Conservation (phyloP, 2,888 invertebrate genomes). For the Nezara viridula region DNA sequence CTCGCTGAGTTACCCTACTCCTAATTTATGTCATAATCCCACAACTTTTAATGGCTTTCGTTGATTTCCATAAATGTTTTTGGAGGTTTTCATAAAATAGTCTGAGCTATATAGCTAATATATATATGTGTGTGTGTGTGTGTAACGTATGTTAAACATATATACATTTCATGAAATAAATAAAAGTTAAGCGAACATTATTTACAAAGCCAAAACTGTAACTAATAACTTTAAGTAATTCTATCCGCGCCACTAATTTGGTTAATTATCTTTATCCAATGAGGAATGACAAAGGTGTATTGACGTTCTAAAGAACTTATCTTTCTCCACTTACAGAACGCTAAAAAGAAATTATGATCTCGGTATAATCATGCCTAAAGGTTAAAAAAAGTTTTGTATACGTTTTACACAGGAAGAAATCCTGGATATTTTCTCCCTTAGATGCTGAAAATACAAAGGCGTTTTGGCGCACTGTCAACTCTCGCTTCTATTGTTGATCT, state of each 20-base stretch:
- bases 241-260: neutral
- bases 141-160: too few relatives aligned
- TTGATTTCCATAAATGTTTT: too few relatives aligned
- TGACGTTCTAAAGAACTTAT: neutral
- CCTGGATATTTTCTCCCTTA: neutral
- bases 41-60: too few relatives aligned
- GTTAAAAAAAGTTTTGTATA: neutral
- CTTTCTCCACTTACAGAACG: neutral
- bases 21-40: too few relatives aligned
- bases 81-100: too few relatives aligned
- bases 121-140: too few relatives aligned
- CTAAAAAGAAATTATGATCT: neutral
- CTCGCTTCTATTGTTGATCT: neutral
- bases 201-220: too few relatives aligned
- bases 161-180: too few relatives aligned
- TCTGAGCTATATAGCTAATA: too few relatives aligned
- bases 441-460: neutral
- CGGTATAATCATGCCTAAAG: neutral
- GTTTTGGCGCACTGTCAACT: slow-evolving; percentile 1
- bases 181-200: too few relatives aligned
- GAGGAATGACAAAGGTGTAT: neutral
- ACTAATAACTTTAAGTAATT: too few relatives aligned
- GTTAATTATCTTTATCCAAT: neutral
- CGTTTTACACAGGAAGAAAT: neutral
- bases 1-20: too few relatives aligned